Evolutionary conservation across 2,888 invertebrate species (phyloP).

Genomic region (Caenorhabditis sp.): DNA sequence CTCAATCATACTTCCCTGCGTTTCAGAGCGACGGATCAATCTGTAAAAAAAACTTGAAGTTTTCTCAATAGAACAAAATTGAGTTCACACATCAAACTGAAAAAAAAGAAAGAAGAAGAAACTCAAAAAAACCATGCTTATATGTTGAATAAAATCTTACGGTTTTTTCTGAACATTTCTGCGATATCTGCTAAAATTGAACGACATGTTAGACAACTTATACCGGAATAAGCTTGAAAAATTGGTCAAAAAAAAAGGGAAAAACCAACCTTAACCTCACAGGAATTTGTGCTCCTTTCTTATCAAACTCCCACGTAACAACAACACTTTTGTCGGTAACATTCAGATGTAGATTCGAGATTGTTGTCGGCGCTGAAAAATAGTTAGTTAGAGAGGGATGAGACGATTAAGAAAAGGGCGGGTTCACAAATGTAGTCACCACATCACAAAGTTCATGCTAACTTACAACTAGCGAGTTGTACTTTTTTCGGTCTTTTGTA

Average conservation of each 20-base stretch:
- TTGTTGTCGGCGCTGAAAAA: conserved; percentile 64
- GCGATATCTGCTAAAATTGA: conserved; percentile 1
- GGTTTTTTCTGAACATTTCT: background rate
- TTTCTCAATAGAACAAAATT: background rate
- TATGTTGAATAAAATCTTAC: background rate
- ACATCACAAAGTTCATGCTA: conserved; percentile 16
- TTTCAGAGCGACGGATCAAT: conserved; percentile 56
- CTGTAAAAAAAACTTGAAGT: conserved; percentile 36
- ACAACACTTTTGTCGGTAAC: conserved; percentile 57
- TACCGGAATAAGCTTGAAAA: background rate
- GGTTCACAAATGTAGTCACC: conserved; percentile 2
- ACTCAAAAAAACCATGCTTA: background rate
- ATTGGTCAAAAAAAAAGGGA: background rate
- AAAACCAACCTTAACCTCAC: conserved; percentile 60
- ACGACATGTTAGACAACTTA: background rate
- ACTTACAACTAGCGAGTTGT: conserved; percentile 8
- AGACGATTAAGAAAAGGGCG: too few species aligned
- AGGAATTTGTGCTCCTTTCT: conserved; percentile 36
- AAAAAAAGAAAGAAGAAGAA: background rate
- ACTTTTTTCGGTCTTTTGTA: conserved; percentile 44
- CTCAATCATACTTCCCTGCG: conserved; percentile 38
- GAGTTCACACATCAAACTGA: background rate
- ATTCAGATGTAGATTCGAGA: conserved; percentile 61
- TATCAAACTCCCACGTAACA: conserved; percentile 62
- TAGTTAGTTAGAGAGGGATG: too few species aligned